Conservation (phyloP, 2,797 vertebrate species). For the Chrysocyon brachyurus region DNA sequence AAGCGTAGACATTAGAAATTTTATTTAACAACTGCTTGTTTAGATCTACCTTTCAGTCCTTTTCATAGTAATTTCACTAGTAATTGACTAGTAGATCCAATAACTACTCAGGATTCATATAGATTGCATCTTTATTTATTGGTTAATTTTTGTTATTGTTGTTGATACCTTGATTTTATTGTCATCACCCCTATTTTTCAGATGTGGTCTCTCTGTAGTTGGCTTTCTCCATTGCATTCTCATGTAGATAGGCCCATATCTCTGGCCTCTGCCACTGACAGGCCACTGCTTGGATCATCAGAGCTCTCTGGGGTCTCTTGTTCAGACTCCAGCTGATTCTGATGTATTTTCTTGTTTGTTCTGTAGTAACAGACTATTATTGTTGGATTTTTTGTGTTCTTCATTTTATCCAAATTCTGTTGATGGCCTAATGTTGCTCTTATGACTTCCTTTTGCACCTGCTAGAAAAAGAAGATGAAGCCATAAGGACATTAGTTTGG, state of each 20-base stretch:
- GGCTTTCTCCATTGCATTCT: neutral
- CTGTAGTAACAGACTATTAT: neutral
- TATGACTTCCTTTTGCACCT: neutral
- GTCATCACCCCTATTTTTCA: neutral
- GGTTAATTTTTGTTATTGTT: too few species aligned
- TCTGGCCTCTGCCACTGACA: neutral
- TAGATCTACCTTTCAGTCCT: neutral
- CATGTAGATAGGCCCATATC: neutral
- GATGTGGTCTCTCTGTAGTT: neutral
- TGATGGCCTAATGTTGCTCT: neutral
- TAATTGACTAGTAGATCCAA: neutral
- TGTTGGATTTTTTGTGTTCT: neutral
- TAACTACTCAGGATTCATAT: neutral
- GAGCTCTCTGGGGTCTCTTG: neutral
- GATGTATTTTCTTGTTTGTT: neutral
- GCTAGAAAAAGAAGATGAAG: neutral
- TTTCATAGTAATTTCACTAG: neutral
- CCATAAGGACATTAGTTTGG: neutral
- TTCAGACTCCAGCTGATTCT: neutral
- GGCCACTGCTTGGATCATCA: neutral
- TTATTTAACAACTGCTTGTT: neutral
- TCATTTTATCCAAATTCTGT: neutral
- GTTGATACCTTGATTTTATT: neutral
- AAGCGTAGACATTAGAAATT: neutral
- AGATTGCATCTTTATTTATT: too few species aligned